Evolutionary conservation across 37 sponge, comb jelly and placozoan species (phyloP).

Genomic region (Cliona cf. orientalis): DNA sequence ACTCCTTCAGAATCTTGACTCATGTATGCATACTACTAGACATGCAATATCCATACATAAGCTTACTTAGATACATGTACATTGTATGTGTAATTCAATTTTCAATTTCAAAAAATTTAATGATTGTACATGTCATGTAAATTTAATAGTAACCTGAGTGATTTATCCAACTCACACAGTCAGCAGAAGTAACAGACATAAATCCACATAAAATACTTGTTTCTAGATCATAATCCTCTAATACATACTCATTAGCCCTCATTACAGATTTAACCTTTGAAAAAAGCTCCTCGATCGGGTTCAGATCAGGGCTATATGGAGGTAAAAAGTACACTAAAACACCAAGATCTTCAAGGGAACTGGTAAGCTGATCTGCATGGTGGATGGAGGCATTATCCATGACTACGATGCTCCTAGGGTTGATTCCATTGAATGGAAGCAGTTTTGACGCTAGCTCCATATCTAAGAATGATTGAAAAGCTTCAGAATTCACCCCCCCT

Average conservation of each 20-base stretch:
- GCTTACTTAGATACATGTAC: too few species aligned
- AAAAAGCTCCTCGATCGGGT: not conserved
- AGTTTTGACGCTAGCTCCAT: not conserved
- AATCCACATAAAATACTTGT: not conserved
- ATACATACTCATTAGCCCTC: not conserved
- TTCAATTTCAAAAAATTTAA: not conserved
- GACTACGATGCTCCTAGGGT: not conserved
- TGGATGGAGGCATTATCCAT: too few species aligned
- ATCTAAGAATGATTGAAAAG: not conserved
- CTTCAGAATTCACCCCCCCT: slow-evolving; percentile 1
- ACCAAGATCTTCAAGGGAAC: not conserved
- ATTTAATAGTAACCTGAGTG: not conserved
- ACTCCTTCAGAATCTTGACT: too few species aligned
- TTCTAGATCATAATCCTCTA: not conserved
- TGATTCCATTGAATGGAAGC: slow-evolving; percentile 3
- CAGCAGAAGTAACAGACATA: not conserved
- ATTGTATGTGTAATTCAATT: too few species aligned
- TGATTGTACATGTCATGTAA: not conserved
- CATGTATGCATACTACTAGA: not conserved
- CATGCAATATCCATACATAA: not conserved
- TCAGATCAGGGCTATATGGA: too few species aligned
- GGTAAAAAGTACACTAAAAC: not conserved
- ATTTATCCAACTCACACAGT: not conserved
- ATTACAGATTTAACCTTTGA: not conserved
- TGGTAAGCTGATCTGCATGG: not conserved